phyloP scores from a whole-genome alignment of 2,797 vertebrate species.

The Notolabrus celidotus region DNA sequence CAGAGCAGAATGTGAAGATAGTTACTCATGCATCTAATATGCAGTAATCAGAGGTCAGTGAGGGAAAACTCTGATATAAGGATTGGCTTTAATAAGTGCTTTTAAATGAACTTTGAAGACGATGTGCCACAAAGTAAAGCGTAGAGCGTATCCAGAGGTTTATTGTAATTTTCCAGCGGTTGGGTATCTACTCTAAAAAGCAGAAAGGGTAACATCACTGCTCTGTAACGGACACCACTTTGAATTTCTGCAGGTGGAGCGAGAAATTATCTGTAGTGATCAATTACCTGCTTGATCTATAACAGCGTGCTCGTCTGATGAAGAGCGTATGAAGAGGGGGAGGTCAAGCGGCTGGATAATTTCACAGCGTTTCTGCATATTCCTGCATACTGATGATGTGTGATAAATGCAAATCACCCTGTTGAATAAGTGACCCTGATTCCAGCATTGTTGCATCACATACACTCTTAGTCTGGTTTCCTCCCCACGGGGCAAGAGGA shows the following conservation, averaged over 20 bases:
- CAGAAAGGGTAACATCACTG: neutral
- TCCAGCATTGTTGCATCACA: slow-evolving; percentile 57
- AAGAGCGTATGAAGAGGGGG: slow-evolving; percentile 13
- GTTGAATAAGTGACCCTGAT: slow-evolving; percentile 39
- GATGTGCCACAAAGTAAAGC: too few relatives aligned
- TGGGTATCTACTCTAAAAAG: neutral
- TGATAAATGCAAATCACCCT: slow-evolving; percentile 46
- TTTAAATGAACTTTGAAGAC: too few relatives aligned
- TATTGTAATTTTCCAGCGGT: neutral
- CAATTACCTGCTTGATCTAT: slow-evolving; percentile 63
- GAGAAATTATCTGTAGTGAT: slow-evolving; percentile 49
- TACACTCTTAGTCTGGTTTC: slow-evolving; percentile 37
- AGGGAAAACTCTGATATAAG: too few relatives aligned
- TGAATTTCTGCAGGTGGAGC: slow-evolving; percentile 29
- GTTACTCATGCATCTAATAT: too few relatives aligned
- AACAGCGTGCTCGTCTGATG: neutral
- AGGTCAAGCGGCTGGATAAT: slow-evolving; percentile 33
- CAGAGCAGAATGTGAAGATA: too few relatives aligned
- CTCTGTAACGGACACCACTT: neutral
- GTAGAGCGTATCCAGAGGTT: neutral
- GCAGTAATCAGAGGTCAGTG: too few relatives aligned
- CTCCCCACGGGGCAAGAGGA: slow-evolving; percentile 18
- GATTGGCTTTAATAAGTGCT: too few relatives aligned
- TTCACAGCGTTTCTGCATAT: slow-evolving; percentile 18
- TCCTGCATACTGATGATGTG: slow-evolving; percentile 7